These are phyloP conservation scores for Pseudomyrmex cubaensis DNA, from an alignment of 1,140 invertebrate genomes.

Conservation along the genomic window DNA sequence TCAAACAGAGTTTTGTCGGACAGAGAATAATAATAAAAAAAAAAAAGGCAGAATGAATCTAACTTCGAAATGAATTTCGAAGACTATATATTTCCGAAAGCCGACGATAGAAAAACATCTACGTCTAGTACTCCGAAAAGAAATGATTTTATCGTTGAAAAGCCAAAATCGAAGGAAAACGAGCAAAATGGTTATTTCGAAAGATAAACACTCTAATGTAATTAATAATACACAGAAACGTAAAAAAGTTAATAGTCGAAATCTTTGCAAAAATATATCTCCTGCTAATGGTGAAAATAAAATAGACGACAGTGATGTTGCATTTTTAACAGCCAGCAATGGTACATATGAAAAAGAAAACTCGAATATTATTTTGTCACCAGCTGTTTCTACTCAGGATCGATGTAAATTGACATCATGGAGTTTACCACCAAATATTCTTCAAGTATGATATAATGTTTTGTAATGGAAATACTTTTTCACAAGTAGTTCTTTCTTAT, in stretches of 20 bases:
- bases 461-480: slow-evolving; percentile 1
- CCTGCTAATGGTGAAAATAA: background rate
- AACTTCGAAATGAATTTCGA: background rate
- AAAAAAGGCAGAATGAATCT: background rate
- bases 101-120: background rate
- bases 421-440: slow-evolving; percentile 88
- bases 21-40: background rate
- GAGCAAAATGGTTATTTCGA: background rate
- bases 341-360: slow-evolving; percentile 72
- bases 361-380: slow-evolving; percentile 80
- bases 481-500: background rate
- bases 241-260: background rate
- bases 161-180: background rate
- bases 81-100: slow-evolving; percentile 1
- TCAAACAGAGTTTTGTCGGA: slow-evolving; percentile 41
- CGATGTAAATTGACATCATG: slow-evolving; percentile 85
- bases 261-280: slow-evolving; percentile 6
- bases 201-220: background rate
- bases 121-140: background rate
- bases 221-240: background rate
- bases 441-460: slow-evolving; percentile 77
- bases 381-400: slow-evolving; percentile 74
- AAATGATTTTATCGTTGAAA: background rate
- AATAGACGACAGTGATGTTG: background rate
- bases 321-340: slow-evolving; percentile 42